These are phyloP conservation scores for Hoplostethus mediterraneus DNA, from an alignment of 2,797 vertebrate species.

Conservation along the genomic window DNA sequence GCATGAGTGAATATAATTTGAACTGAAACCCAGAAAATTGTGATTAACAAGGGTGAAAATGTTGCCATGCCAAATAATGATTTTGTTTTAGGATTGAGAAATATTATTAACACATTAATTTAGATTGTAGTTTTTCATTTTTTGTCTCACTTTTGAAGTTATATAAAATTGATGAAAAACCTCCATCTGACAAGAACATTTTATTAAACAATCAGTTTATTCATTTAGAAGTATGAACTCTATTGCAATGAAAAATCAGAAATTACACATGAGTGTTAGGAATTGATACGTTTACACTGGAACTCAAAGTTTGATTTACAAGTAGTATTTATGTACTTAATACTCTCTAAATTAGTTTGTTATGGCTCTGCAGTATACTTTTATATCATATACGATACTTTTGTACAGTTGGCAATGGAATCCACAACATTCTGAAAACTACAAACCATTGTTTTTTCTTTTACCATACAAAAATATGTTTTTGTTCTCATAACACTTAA, in stretches of 20 bases:
- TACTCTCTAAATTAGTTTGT: constrained; percentile 18
- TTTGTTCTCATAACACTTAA: background rate
- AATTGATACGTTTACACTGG: constrained; percentile 36
- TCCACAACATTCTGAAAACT: constrained; percentile 33
- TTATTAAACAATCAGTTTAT: constrained; percentile 58
- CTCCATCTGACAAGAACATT: constrained; percentile 17
- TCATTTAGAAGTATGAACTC: constrained; percentile 40
- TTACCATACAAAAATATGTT: constrained; percentile 44
- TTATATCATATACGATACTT: constrained; percentile 41
- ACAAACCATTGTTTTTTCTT: constrained; percentile 24
- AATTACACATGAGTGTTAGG: constrained; percentile 31
- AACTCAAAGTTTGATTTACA: constrained; percentile 35
- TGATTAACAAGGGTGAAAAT: constrained; percentile 15
- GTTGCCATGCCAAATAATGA: background rate
- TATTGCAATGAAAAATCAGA: constrained; percentile 55
- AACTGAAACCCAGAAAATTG: background rate
- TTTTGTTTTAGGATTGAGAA: constrained; percentile 19
- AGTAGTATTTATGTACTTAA: constrained; percentile 17
- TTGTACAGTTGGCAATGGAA: constrained; percentile 74
- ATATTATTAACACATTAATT: constrained; percentile 10
- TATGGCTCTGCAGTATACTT: constrained; percentile 18
- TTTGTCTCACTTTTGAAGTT: background rate
- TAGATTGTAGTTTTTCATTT: constrained; percentile 2
- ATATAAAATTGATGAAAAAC: constrained; percentile 1
- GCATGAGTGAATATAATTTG: constrained; percentile 24